A percentile compares a stretch with the other conserved stretches of the same genome.
These are phyloP conservation scores for Bungarus multicinctus DNA, from an alignment of 2,113 vertebrate genomes.

Conservation along the genomic window DNA sequence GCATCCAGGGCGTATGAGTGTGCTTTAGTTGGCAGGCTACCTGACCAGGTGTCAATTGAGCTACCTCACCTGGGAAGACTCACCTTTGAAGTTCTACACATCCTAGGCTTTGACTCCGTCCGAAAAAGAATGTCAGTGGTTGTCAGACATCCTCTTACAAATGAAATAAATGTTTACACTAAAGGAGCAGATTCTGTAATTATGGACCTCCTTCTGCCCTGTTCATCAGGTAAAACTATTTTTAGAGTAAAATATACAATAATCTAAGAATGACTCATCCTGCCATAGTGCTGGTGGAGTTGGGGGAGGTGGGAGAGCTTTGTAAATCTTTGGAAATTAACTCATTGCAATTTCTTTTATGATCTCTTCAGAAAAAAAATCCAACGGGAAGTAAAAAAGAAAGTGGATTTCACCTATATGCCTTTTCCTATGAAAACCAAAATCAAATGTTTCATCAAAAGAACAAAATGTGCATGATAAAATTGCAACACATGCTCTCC, in stretches of 20 bases:
- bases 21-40: conserved; percentile 84
- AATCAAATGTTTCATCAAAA: neutral
- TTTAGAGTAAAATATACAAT: neutral
- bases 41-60: conserved; percentile 90
- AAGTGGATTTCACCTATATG: conserved; percentile 6
- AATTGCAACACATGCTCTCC: neutral
- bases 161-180: conserved; percentile 93
- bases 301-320: neutral
- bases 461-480: neutral
- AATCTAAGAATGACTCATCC: neutral
- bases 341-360: neutral
- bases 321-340: neutral
- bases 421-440: neutral
- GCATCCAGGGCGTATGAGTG: conserved; percentile 91
- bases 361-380: neutral
- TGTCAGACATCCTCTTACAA: conserved; percentile 89
- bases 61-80: conserved; percentile 90
- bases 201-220: conserved; percentile 89
- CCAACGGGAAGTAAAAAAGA: conserved; percentile 2
- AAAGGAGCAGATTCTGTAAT: conserved; percentile 95
- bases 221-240: conserved; percentile 70
- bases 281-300: neutral
- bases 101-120: conserved; percentile 88
- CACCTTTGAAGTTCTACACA: conserved; percentile 92
- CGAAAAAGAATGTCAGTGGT: conserved; percentile 98